Evolutionary conservation across 2,113 vertebrate genomes (phyloP).

Genomic region (Carassius carassius): DNA sequence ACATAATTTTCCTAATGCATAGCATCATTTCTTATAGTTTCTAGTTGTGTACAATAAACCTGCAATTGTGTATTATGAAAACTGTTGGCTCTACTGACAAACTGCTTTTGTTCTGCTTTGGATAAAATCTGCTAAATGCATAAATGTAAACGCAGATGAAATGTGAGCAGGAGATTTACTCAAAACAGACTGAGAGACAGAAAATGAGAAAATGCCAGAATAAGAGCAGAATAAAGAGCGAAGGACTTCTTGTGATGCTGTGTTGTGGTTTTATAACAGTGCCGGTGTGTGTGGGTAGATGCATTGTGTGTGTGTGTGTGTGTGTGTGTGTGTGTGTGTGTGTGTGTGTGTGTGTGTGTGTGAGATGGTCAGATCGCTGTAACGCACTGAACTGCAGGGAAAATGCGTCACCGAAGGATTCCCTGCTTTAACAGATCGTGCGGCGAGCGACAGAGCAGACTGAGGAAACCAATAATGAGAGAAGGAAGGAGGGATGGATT

Average conservation of each 20-base stretch:
- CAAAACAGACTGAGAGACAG: not conserved
- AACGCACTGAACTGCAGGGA: slow-evolving; percentile 27
- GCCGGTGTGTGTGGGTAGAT: not conserved
- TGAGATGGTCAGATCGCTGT: not conserved
- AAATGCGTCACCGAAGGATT: slow-evolving; percentile 31
- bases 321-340: not conserved
- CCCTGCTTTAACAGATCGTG: slow-evolving; percentile 29
- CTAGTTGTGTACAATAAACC: not conserved
- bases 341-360: not conserved
- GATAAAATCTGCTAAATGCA: not conserved
- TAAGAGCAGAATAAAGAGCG: not conserved
- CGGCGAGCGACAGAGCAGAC: not conserved
- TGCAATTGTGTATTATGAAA: not conserved
- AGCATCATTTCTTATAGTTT: not conserved
- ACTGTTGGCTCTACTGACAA: not conserved
- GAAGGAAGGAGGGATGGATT: slow-evolving; percentile 40
- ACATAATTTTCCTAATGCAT: not conserved
- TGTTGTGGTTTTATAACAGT: slow-evolving; percentile 19
- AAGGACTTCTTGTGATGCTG: not conserved
- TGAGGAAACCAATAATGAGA: not conserved
- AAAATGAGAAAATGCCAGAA: not conserved
- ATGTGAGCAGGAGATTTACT: not conserved
- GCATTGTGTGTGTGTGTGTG: not conserved
- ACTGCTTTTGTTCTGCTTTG: not conserved
- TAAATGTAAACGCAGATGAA: not conserved